Conservation (phyloP, 1,140 invertebrate genomes). For the Argopecten irradians region DNA sequence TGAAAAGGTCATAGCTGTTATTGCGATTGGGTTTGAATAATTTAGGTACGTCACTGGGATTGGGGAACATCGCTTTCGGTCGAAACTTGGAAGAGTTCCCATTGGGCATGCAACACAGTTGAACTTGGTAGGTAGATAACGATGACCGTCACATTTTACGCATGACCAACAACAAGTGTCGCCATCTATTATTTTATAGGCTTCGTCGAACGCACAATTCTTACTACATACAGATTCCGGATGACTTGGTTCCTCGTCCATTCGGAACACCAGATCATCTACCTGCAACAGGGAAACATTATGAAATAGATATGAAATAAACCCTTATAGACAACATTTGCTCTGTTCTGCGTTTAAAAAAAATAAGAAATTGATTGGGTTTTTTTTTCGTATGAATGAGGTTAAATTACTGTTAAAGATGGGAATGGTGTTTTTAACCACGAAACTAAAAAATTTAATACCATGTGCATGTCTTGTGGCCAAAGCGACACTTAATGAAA, state of each 20-base stretch:
- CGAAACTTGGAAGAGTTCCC: constrained; percentile 88
- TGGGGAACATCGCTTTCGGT: constrained; percentile 85
- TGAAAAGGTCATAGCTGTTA: constrained; percentile 86
- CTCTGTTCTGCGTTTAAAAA: too few species aligned
- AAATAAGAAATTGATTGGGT: too few species aligned
- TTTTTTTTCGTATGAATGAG: too few species aligned
- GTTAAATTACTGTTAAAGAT: too few species aligned
- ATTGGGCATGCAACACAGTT: constrained; percentile 88
- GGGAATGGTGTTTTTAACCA: too few species aligned
- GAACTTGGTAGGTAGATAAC: constrained; percentile 86
- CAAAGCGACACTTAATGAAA: too few species aligned
- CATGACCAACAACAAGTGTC: constrained; percentile 98
- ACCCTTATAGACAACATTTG: too few species aligned
- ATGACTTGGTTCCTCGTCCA: constrained; percentile 83
- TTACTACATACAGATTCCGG: constrained; percentile 93
- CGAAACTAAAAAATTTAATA: too few species aligned
- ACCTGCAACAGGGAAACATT: constrained; percentile 59
- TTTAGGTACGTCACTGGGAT: constrained; percentile 91
- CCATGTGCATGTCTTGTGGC: too few species aligned
- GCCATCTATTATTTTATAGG: constrained; percentile 93
- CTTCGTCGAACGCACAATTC: constrained; percentile 90
- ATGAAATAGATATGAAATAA: too few species aligned
- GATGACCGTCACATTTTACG: constrained; percentile 94
- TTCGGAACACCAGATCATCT: constrained; percentile 67
- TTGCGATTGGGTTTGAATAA: constrained; percentile 82